Percentiles rank a stretch among this genome's conserved stretches.
Conservation (phyloP, 2,797 vertebrate species). For the Alca torda region DNA sequence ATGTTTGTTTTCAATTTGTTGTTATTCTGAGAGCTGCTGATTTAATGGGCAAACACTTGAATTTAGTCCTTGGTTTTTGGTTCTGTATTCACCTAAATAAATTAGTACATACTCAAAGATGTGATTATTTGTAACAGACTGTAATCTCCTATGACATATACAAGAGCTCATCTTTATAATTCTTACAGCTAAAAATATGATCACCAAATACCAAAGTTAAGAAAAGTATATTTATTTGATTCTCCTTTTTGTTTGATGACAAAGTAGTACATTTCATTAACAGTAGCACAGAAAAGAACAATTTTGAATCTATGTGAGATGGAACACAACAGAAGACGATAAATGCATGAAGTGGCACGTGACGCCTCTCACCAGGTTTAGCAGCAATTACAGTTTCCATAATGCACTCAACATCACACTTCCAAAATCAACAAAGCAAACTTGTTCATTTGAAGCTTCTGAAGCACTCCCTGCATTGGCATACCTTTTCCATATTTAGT, state of each 20-base stretch:
- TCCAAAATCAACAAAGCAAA: background rate
- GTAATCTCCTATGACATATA: background rate
- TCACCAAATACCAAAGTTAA: background rate
- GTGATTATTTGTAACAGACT: background rate
- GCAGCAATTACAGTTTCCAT: background rate
- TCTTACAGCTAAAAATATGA: background rate
- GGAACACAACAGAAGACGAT: background rate
- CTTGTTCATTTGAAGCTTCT: background rate
- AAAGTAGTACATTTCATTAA: background rate
- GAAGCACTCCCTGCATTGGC: background rate
- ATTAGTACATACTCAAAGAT: background rate
- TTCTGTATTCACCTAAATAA: background rate
- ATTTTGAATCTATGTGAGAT: background rate
- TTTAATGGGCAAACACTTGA: background rate
- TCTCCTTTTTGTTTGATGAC: background rate
- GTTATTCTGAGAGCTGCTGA: background rate
- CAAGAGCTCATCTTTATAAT: background rate
- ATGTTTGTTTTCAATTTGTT: background rate
- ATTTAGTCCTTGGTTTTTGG: background rate
- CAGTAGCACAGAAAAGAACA: background rate
- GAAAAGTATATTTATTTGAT: slow-evolving; percentile 55
- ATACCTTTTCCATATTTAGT: background rate
- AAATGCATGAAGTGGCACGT: background rate
- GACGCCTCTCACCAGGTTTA: background rate
- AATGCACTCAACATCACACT: background rate